A percentile compares a stretch with the other conserved stretches of the same genome.
These are phyloP conservation scores for Centrocercus urophasianus DNA, from an alignment of 2,113 vertebrate genomes.

Conservation along the genomic window DNA sequence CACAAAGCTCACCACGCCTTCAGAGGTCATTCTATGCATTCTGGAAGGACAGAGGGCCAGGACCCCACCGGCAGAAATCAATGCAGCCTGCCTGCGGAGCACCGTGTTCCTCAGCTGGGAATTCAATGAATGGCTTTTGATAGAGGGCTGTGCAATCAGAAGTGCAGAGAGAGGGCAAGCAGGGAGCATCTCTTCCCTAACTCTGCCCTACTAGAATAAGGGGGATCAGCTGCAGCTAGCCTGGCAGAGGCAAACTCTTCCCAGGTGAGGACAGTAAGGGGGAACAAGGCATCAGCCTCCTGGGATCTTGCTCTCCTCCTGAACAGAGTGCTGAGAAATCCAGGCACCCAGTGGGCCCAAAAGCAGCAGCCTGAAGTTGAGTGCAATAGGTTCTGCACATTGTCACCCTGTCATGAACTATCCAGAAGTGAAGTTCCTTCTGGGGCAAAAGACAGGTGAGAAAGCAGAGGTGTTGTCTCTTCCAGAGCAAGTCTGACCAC, in stretches of 20 bases:
- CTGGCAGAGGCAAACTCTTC: background rate
- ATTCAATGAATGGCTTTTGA: background rate
- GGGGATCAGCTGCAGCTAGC: background rate
- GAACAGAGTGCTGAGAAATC: background rate
- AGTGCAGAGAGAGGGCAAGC: background rate
- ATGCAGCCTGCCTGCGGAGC: background rate
- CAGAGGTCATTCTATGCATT: constrained; percentile 10
- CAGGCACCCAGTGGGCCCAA: background rate
- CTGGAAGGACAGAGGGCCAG: background rate
- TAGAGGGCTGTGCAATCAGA: background rate
- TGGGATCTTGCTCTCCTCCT: background rate
- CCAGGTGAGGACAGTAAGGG: background rate
- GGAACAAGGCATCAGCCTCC: background rate
- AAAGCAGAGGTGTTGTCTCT: constrained; percentile 20
- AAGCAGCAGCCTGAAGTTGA: background rate
- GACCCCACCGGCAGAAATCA: background rate
- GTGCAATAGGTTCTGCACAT: background rate
- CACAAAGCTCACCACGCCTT: background rate
- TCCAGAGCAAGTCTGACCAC: background rate
- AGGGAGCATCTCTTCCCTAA: background rate
- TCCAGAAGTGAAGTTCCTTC: background rate
- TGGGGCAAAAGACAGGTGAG: background rate
- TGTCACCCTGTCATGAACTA: background rate
- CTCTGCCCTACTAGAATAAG: background rate
- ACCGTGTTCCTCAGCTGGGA: background rate